Evolutionary conservation across 2,797 vertebrate genomes (phyloP).

Genomic region (Pseudochirops cupreus): DNA sequence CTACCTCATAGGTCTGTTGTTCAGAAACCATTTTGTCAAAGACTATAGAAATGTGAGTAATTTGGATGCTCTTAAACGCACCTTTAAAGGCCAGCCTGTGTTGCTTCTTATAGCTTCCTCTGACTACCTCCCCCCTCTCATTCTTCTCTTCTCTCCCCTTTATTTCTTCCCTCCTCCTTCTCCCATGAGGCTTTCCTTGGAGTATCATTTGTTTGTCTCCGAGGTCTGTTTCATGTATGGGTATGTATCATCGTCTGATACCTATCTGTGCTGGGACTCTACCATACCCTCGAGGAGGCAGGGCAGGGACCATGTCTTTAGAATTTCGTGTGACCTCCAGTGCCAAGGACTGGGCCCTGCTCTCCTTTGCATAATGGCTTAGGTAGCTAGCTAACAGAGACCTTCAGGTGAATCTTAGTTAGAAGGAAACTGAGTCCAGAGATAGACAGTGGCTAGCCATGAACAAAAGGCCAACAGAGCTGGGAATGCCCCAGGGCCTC

Average conservation of each 20-base stretch:
- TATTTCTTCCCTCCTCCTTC: neutral
- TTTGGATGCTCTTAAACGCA: neutral
- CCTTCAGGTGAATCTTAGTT: neutral
- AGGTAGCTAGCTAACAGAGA: neutral
- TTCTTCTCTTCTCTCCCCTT: neutral
- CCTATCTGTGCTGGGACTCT: neutral
- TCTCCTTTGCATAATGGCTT: neutral
- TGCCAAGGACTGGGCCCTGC: neutral
- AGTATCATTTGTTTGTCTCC: neutral
- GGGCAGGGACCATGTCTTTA: neutral
- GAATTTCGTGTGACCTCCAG: neutral
- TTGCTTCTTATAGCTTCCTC: neutral
- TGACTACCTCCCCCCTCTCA: neutral
- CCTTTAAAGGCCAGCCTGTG: neutral
- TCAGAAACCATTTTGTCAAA: neutral
- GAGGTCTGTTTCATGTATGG: neutral
- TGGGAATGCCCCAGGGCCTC: neutral
- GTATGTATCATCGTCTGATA: neutral
- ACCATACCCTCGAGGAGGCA: neutral
- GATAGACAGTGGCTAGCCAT: neutral
- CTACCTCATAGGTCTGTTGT: neutral
- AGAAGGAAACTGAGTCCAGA: neutral
- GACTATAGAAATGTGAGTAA: neutral
- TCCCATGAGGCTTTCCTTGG: neutral
- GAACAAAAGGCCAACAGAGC: neutral